Evolutionary conservation across 2,113 vertebrate genomes (phyloP).

Genomic region (Dicrurus megarhynchus): DNA sequence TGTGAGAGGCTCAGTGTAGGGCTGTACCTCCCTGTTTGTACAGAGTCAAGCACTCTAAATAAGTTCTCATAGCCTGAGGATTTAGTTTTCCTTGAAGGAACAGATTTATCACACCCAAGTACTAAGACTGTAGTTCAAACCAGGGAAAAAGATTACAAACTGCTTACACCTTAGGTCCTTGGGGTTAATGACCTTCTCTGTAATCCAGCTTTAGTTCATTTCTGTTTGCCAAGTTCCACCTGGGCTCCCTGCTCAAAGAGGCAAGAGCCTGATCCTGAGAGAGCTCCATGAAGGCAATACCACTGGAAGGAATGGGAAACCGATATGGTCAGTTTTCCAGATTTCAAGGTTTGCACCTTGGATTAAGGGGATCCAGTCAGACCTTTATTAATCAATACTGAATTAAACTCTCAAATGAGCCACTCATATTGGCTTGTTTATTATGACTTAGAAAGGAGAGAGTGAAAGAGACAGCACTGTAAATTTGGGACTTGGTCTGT

Average conservation of each 20-base stretch:
- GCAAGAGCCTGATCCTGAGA: neutral
- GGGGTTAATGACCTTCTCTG: neutral
- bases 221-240: neutral
- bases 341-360: neutral
- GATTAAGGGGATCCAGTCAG: neutral
- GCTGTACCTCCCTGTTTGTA: neutral
- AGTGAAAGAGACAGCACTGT: neutral
- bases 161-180: conserved; percentile 12
- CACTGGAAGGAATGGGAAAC: neutral
- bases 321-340: neutral
- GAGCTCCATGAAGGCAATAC: neutral
- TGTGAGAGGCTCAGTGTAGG: neutral
- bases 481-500: neutral
- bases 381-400: neutral
- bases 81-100: conserved; percentile 8
- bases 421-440: neutral
- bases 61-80: neutral
- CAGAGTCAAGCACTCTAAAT: neutral
- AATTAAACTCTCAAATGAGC: neutral
- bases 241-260: neutral
- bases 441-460: neutral
- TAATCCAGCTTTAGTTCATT: conserved; percentile 44
- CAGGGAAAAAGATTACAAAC: conserved; percentile 13
- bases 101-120: neutral
- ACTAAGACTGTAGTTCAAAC: conserved; percentile 22